phyloP scores from a whole-genome alignment of 2,888 invertebrate genomes.

The Scaptodrosophila latifasciaeformis region DNA sequence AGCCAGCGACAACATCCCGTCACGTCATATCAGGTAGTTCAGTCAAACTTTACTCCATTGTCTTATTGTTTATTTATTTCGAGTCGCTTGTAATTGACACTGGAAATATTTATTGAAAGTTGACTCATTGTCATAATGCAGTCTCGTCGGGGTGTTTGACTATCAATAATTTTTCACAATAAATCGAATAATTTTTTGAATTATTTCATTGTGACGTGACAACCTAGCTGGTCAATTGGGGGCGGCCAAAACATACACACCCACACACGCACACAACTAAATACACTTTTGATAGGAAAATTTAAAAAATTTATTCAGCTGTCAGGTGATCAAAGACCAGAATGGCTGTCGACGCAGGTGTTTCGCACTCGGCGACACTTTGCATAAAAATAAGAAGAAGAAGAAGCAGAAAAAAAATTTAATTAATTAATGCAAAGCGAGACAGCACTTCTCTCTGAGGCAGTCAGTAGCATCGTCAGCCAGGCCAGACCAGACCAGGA shows the following conservation, averaged over 20 bases:
- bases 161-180: slow-evolving; percentile 60
- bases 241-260: no score
- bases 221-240: background rate
- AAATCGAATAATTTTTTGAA: slow-evolving; percentile 66
- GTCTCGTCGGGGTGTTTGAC: slow-evolving; percentile 24
- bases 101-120: slow-evolving; percentile 65
- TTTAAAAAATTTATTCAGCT: slow-evolving; percentile 66
- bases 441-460: no score
- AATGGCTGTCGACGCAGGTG: slow-evolving; percentile 63
- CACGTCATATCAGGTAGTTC: slow-evolving; percentile 60
- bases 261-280: no score
- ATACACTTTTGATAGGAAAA: slow-evolving; percentile 47
- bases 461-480: no score
- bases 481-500: slow-evolving; percentile 34
- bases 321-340: slow-evolving; percentile 61
- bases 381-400: no score
- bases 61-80: slow-evolving; percentile 56
- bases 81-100: slow-evolving; percentile 59
- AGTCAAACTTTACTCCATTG: background rate
- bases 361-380: slow-evolving; percentile 68
- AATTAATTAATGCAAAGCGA: slow-evolving; percentile 62
- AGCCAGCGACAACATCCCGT: slow-evolving; percentile 72
- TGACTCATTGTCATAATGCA: slow-evolving; percentile 65
- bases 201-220: slow-evolving; percentile 61
- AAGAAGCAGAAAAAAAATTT: no score